Evolutionary conservation across 2,797 vertebrate species (phyloP).

Genomic region (Epinephelus coioides): DNA sequence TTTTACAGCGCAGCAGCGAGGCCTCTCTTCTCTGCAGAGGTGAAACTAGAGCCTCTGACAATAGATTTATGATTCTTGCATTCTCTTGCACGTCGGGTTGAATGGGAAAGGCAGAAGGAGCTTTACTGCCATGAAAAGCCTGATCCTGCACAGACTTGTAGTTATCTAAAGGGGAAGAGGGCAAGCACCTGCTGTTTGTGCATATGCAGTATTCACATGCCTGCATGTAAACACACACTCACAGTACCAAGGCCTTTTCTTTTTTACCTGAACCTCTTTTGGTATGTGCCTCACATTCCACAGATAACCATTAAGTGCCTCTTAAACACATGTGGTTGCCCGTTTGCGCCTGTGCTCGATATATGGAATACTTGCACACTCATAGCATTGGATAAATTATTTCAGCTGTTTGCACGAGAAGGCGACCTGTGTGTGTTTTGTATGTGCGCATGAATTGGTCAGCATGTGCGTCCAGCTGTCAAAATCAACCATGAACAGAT

Average conservation of each 20-base stretch:
- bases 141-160: slow-evolving; percentile 36
- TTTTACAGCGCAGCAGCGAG: slow-evolving; percentile 31
- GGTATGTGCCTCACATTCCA: slow-evolving; percentile 60
- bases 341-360: neutral
- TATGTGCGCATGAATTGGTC: slow-evolving; percentile 25
- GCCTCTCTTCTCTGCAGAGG: slow-evolving; percentile 42
- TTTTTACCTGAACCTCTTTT: slow-evolving; percentile 34
- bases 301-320: slow-evolving; percentile 47
- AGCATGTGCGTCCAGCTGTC: slow-evolving; percentile 67
- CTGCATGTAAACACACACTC: slow-evolving; percentile 14
- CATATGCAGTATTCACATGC: slow-evolving; percentile 22
- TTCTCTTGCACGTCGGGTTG: slow-evolving; percentile 31
- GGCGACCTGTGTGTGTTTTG: slow-evolving; percentile 22
- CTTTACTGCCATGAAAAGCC: slow-evolving; percentile 40
- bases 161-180: neutral
- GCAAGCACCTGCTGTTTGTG: slow-evolving; percentile 47
- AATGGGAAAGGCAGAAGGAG: slow-evolving; percentile 45
- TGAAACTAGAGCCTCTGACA: slow-evolving; percentile 54
- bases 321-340: slow-evolving; percentile 26
- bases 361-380: neutral
- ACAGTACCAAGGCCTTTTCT: neutral
- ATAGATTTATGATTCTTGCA: slow-evolving; percentile 55
- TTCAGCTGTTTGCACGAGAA: slow-evolving; percentile 63
- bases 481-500: slow-evolving; percentile 48
- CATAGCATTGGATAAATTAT: slow-evolving; percentile 15